Base-by-base conservation (phyloP, 2,113 vertebrate genomes). In the Gallinago jamesoni region DNA sequence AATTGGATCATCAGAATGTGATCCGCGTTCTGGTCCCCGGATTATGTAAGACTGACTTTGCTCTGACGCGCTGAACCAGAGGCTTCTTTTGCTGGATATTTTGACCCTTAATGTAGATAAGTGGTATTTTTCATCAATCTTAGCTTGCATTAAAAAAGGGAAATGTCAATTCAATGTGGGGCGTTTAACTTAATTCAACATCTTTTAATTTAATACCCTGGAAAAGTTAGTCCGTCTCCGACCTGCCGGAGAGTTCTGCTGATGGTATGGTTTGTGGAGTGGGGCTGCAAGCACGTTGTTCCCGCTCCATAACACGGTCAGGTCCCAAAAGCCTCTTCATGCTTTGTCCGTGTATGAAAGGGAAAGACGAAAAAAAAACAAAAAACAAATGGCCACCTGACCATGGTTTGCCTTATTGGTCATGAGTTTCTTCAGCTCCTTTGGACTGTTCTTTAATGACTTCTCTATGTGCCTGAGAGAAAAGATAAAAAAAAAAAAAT, bases 1-100 rank as follows among this genome's bases (percentile, higher is more conserved):
- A 99, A 99, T 99, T 99, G 99, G 99, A 99, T 99, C 99, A 99
- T 99, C 98, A 99, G 99, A 98, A 99, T 99, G 99, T 99, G 99
- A 99, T 99, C 98, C 97, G 97, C 98, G 98, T 98, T 96, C 98
- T 97, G 98, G 98, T 97, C 97, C 98, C 98, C 93, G 98, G 99
- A 99, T 99, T 99, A 99, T 98, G 98, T 98, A 98, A 99, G 98
- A 97, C 98, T 98, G 98, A 98, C 99, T 99, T 99, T 98, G 98
- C 98, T 98, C 98, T 98, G 97, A 97, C 98, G 98, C 98, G 98
- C 98, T 98, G 98, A 98, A 98, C 97, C 96, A 97, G 97, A 95
- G 96, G 97, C 98, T 98, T 97, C 96, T 95, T 97, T 94, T 94
- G 96, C 96, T 96, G 96, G 98, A 91, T 98, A 98, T 97, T 96